Percentiles rank a stretch among this genome's conserved stretches.
Conservation (phyloP, 2,888 invertebrate genomes). For the Polylopha cassiicola region DNA sequence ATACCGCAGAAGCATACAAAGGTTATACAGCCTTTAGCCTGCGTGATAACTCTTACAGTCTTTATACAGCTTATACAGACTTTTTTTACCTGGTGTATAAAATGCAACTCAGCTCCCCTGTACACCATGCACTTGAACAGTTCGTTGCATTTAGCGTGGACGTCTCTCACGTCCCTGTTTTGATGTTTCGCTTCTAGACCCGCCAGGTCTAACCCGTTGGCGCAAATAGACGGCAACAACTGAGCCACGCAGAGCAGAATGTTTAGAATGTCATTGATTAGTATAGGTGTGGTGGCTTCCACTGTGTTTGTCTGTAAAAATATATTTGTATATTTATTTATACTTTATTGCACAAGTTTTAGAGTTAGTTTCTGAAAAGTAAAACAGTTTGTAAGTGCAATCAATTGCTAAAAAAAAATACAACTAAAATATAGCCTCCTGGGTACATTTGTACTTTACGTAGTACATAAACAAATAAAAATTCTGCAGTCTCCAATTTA, state of each 20-base stretch:
- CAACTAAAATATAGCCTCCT: too few relatives aligned
- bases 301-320: slow-evolving; percentile 79
- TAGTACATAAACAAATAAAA: too few relatives aligned
- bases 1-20: too few relatives aligned
- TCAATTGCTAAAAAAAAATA: too few relatives aligned
- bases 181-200: slow-evolving; percentile 78
- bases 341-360: too few relatives aligned
- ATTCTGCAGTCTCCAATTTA: too few relatives aligned
- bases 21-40: too few relatives aligned
- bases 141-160: slow-evolving; percentile 90
- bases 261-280: slow-evolving; percentile 86
- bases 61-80: too few relatives aligned
- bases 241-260: slow-evolving; percentile 86
- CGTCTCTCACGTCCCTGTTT: slow-evolving; percentile 84
- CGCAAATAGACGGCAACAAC: slow-evolving; percentile 82
- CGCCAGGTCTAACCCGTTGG: slow-evolving; percentile 77
- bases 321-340: background rate
- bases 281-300: slow-evolving; percentile 67
- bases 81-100: slow-evolving; percentile 82
- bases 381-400: too few relatives aligned
- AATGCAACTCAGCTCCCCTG: slow-evolving; percentile 85
- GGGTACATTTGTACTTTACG: too few relatives aligned
- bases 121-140: slow-evolving; percentile 84
- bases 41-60: too few relatives aligned
- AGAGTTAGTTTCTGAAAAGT: too few relatives aligned